These are phyloP conservation scores for Drosophila ananassae DNA, from an alignment of 1,140 invertebrate species.

Conservation along the genomic window DNA sequence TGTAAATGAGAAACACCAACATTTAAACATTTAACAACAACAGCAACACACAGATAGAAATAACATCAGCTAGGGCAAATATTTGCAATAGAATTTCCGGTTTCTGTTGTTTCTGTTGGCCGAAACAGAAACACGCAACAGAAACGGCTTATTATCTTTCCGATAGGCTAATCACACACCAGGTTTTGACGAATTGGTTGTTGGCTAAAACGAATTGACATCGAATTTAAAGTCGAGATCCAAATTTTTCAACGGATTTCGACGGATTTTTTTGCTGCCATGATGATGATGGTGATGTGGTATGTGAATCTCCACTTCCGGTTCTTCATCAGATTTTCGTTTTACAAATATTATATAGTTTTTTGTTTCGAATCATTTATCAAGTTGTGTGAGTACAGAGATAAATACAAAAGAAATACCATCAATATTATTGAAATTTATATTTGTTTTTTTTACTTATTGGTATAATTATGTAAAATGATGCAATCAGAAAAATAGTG, in stretches of 20 bases:
- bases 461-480: slow-evolving; percentile 36
- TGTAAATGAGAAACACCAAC: slow-evolving; percentile 31
- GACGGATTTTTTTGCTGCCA: slow-evolving; percentile 80
- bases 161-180: slow-evolving; percentile 58
- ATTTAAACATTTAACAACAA: slow-evolving; percentile 36
- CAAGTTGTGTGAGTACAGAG: slow-evolving; percentile 49
- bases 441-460: not conserved
- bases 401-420: slow-evolving; percentile 70
- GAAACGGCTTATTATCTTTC: slow-evolving; percentile 12
- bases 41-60: slow-evolving; percentile 35
- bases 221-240: slow-evolving; percentile 84
- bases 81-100: slow-evolving; percentile 32
- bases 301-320: slow-evolving; percentile 77
- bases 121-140: slow-evolving; percentile 18
- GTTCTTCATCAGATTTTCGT: slow-evolving; percentile 58
- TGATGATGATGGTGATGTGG: slow-evolving; percentile 83
- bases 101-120: slow-evolving; percentile 26
- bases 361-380: slow-evolving; percentile 34
- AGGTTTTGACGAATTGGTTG: slow-evolving; percentile 52
- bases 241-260: slow-evolving; percentile 83
- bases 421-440: slow-evolving; percentile 26
- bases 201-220: slow-evolving; percentile 84
- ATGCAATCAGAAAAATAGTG: slow-evolving; percentile 34
- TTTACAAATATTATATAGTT: not conserved
- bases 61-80: slow-evolving; percentile 32